phyloP scores from a whole-genome alignment of 1,140 invertebrate species.

The Drosophila lacertosa region DNA sequence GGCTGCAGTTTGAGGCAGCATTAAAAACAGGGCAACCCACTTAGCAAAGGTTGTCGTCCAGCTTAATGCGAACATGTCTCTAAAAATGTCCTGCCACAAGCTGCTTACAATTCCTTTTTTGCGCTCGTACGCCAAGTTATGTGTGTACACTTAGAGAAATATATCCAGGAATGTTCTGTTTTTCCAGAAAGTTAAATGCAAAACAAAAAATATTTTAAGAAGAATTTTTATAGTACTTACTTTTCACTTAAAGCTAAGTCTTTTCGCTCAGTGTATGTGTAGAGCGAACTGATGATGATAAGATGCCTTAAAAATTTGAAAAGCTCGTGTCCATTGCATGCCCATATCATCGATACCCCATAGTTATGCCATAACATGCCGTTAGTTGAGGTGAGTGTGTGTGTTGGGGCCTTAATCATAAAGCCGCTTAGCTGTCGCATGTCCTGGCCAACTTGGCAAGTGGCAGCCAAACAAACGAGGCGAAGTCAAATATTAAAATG shows the following conservation, averaged over 20 bases:
- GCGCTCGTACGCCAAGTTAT: background rate
- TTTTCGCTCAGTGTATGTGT: background rate
- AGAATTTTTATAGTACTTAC: too few species aligned
- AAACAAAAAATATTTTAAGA: too few species aligned
- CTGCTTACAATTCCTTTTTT: background rate
- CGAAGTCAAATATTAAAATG: conserved; percentile 51
- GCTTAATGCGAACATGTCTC: background rate
- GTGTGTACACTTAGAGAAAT: too few species aligned
- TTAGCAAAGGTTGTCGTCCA: conserved; percentile 9
- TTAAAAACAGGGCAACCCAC: conserved; percentile 6
- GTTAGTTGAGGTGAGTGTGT: background rate
- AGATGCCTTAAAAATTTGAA: background rate
- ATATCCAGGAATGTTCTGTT: too few species aligned
- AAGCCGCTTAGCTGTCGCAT: conserved; percentile 67
- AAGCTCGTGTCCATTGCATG: background rate
- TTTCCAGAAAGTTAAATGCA: too few species aligned
- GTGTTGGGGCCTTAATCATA: conserved; percentile 45
- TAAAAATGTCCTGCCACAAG: conserved; percentile 1
- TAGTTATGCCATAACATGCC: conserved; percentile 6
- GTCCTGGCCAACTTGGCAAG: conserved; percentile 51
- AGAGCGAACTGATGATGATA: background rate
- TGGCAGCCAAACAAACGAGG: conserved; percentile 38
- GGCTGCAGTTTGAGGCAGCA: conserved; percentile 28
- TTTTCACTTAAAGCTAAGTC: too few species aligned
- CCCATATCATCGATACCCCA: conserved; percentile 5